Evolutionary conservation across 2,888 invertebrate species (phyloP).

Genomic region (Leptopilina drosophilae): DNA sequence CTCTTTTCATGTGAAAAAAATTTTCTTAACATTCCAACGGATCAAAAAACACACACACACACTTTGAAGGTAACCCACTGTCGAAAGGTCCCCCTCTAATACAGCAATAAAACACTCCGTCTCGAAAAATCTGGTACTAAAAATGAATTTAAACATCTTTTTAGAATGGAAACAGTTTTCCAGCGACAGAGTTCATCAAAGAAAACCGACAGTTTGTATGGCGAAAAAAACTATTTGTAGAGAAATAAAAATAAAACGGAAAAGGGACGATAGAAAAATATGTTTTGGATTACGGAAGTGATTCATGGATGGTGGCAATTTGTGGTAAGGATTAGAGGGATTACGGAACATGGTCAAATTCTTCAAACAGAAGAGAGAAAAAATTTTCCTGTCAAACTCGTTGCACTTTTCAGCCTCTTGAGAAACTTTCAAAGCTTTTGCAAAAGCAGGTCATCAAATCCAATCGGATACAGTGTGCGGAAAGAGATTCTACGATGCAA

Average conservation of each 20-base stretch:
- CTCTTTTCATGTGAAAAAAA: too few species aligned
- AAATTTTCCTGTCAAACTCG: slow-evolving; percentile 63
- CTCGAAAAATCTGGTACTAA: slow-evolving; percentile 21
- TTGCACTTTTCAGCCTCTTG: slow-evolving; percentile 66
- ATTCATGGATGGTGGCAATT: slow-evolving; percentile 30
- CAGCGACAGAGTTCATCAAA: slow-evolving; percentile 30
- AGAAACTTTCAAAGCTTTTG: slow-evolving; percentile 55
- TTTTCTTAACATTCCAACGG: not conserved
- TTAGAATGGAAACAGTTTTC: slow-evolving; percentile 1
- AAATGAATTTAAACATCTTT: slow-evolving; percentile 24
- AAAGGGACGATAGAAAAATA: slow-evolving; percentile 14
- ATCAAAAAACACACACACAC: not conserved
- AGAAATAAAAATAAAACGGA: slow-evolving; percentile 8
- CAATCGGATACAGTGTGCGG: slow-evolving; percentile 30
- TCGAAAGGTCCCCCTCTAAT: not conserved
- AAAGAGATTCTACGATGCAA: slow-evolving; percentile 43
- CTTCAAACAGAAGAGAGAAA: slow-evolving; percentile 31
- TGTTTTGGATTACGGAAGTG: slow-evolving; percentile 13
- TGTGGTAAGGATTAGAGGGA: slow-evolving; percentile 28
- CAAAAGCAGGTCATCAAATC: slow-evolving; percentile 13
- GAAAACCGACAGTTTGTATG: slow-evolving; percentile 1
- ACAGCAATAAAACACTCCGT: not conserved
- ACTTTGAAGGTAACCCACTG: not conserved
- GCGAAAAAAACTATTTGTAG: not conserved
- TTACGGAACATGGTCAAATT: slow-evolving; percentile 9